These are phyloP conservation scores for Carposina sasakii DNA, from an alignment of 1,140 invertebrate species.

Conservation along the genomic window DNA sequence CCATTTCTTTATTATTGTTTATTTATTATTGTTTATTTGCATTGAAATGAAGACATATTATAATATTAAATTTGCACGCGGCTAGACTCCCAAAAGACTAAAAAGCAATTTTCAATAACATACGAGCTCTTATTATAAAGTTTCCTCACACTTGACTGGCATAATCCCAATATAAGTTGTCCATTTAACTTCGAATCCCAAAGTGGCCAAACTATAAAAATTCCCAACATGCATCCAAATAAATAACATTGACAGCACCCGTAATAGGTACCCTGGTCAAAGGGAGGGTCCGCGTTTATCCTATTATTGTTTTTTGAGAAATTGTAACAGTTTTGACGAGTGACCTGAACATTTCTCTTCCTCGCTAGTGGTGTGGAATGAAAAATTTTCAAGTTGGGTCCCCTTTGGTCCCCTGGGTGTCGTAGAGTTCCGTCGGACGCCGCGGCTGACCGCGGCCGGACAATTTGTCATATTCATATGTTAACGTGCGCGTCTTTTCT, in stretches of 20 bases:
- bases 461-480: slow-evolving; percentile 73
- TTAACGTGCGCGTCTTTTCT: slow-evolving; percentile 69
- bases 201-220: slow-evolving; percentile 68
- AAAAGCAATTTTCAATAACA: too few species aligned
- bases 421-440: slow-evolving; percentile 59
- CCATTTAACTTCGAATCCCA: slow-evolving; percentile 66
- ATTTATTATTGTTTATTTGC: too few species aligned
- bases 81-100: too few species aligned
- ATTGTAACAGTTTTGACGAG: slow-evolving; percentile 70
- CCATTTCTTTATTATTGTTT: too few species aligned
- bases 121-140: too few species aligned
- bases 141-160: too few species aligned
- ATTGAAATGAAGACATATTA: too few species aligned
- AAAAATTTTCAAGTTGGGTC: slow-evolving; percentile 68
- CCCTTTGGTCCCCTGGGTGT: slow-evolving; percentile 52
- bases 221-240: slow-evolving; percentile 61
- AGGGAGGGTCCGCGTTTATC: slow-evolving; percentile 48
- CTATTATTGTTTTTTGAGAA: slow-evolving; percentile 72
- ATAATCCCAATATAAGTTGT: too few species aligned
- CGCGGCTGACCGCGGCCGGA: slow-evolving; percentile 49
- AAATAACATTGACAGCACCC: slow-evolving; percentile 69
- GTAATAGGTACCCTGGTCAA: slow-evolving; percentile 62
- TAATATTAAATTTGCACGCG: too few species aligned
- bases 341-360: slow-evolving; percentile 67
- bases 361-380: slow-evolving; percentile 52